Base-by-base conservation (phyloP, 1,140 invertebrate genomes). In the Drosophila sulfurigaster region DNA sequence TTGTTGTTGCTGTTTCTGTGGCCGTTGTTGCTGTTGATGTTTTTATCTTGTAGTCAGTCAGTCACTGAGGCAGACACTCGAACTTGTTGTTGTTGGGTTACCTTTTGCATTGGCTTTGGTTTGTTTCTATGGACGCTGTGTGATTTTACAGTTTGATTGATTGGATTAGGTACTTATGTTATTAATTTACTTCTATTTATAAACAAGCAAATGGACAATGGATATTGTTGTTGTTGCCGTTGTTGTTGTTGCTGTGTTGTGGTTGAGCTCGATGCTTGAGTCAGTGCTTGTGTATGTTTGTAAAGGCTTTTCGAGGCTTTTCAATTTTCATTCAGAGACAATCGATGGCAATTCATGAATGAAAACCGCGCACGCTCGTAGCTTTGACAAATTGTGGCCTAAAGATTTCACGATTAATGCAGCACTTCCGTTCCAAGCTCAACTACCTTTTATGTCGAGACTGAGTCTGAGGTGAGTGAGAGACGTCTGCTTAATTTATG, bases 151-250 rank as follows among this genome's bases (percentile, higher is more conserved):
- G 86, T 86, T 89, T 89, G 86, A 89, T 89, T 89, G 86, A 89
- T 89, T 89, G 86, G 86, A 89, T 89, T 89, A 89, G 86, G 86
- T 89, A 89, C 86, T 89, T 89, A 89, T 89, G 85, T 89, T 89
- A 89, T 89, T 89, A 89, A 89, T 89, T 89, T 89, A 89, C 81
- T 85, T 89, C 85, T 89, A 89, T 89, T 89, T 89, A 79, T 89
- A 89, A 79, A 85, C 85, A 89, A 79, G 81, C 85, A 72, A 77
- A 72, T 67, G 86, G 81, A 83, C 85, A 88, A 83, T 88, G 82
- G 79, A 72, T 49, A 72, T 77, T 66, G 62, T 75, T 46, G 51
- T 41, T 57, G 32, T 48, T 60, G 65, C 46, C 52, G 30, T 75
- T 58, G 59, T 54, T 60, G 75, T 58, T 57, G 60, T 48, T 60